phyloP scores from a whole-genome alignment of 2,888 invertebrate genomes.

The Harpagoxenus sublaevis region DNA sequence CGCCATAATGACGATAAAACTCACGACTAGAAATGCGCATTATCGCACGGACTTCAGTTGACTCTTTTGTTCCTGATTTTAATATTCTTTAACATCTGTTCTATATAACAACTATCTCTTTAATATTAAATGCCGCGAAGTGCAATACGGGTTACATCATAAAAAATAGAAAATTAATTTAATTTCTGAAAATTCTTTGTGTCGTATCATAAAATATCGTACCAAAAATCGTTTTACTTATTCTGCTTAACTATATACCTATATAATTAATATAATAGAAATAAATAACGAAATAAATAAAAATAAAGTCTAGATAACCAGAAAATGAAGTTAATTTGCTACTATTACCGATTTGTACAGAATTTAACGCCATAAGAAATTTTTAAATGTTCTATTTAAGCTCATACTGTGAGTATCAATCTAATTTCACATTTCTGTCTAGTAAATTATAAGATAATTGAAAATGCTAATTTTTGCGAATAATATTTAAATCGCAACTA shows the following conservation, averaged over 20 bases:
- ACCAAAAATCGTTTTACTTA: background rate
- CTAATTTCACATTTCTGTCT: background rate
- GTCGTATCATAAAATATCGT: too few species aligned
- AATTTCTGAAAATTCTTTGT: background rate
- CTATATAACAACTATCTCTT: background rate
- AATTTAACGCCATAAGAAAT: background rate
- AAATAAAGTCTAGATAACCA: background rate
- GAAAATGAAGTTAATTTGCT: background rate
- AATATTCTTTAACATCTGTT: background rate
- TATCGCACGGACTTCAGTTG: background rate
- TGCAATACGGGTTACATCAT: background rate
- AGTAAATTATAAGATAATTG: background rate
- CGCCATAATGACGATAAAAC: slow-evolving; percentile 11
- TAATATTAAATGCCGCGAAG: background rate
- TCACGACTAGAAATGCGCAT: slow-evolving; percentile 15
- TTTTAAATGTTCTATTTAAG: background rate
- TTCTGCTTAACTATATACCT: background rate
- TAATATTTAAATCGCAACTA: background rate
- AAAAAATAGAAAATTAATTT: slow-evolving; percentile 1
- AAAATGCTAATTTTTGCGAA: background rate
- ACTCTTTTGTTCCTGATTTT: background rate
- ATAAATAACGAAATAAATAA: background rate
- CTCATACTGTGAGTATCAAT: background rate
- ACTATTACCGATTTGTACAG: background rate
- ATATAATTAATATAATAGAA: background rate